A percentile compares a stretch with the other conserved stretches of the same genome.
These are phyloP conservation scores for Brenthis hecate DNA, from an alignment of 2,888 invertebrate species.

Conservation along the genomic window DNA sequence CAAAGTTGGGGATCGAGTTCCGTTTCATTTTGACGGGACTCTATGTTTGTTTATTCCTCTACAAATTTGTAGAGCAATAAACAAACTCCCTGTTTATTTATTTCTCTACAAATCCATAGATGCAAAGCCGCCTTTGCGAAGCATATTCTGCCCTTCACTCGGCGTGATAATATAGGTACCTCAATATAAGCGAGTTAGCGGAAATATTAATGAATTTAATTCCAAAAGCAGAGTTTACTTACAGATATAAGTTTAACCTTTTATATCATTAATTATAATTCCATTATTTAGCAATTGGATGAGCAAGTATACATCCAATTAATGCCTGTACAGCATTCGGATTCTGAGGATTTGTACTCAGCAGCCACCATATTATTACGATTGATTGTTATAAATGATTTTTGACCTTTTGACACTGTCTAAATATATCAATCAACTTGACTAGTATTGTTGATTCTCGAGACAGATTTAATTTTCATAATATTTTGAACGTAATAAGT, in stretches of 20 bases:
- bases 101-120: slow-evolving; percentile 31
- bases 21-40: not conserved
- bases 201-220: slow-evolving; percentile 24
- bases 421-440: slow-evolving; percentile 30
- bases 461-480: slow-evolving; percentile 22
- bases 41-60: slow-evolving; percentile 20
- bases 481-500: slow-evolving; percentile 19
- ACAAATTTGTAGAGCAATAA: too few species aligned
- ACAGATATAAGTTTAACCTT: slow-evolving; percentile 12
- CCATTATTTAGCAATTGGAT: not conserved
- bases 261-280: slow-evolving; percentile 1
- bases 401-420: slow-evolving; percentile 28
- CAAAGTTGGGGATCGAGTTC: not conserved
- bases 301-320: slow-evolving; percentile 8
- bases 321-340: not conserved
- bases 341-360: slow-evolving; percentile 13
- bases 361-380: slow-evolving; percentile 7
- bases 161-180: slow-evolving; percentile 17
- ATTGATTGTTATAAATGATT: slow-evolving; percentile 22
- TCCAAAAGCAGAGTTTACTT: slow-evolving; percentile 10
- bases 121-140: slow-evolving; percentile 16
- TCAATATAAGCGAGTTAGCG: slow-evolving; percentile 25
- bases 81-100: slow-evolving; percentile 8
- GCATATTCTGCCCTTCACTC: slow-evolving; percentile 25
- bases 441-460: slow-evolving; percentile 26